phyloP scores from a whole-genome alignment of 2,113 vertebrate species.

The Tor tambroides region DNA sequence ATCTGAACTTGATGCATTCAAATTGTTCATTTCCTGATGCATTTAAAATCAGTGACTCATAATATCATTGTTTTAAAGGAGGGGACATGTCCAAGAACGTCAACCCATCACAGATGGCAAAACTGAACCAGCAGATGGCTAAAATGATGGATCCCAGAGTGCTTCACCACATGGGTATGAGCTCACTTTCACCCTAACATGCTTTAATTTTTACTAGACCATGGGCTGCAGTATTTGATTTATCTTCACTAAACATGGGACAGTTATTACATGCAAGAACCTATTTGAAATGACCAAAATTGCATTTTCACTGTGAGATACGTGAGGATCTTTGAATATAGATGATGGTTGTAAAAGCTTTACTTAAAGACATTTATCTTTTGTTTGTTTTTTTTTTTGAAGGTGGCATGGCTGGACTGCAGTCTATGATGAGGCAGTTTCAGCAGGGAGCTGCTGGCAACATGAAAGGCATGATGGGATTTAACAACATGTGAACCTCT shows the following conservation, averaged over 20 bases:
- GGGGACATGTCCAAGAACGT: slow-evolving; percentile 99
- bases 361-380: not conserved
- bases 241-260: not conserved
- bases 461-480: slow-evolving; percentile 99
- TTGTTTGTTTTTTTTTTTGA: slow-evolving; percentile 15
- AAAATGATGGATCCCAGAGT: slow-evolving; percentile 99
- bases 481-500: slow-evolving; percentile 96
- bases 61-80: slow-evolving; percentile 72
- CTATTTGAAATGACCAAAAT: not conserved
- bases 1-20: not conserved
- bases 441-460: slow-evolving; percentile 98
- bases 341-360: not conserved
- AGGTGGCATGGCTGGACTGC: slow-evolving; percentile 98
- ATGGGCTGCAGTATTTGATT: not conserved
- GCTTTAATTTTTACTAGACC: not conserved
- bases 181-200: not conserved
- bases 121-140: slow-evolving; percentile 99
- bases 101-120: slow-evolving; percentile 97
- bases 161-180: slow-evolving; percentile 97
- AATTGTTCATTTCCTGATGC: not conserved
- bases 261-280: not conserved
- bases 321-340: not conserved
- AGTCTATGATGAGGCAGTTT: slow-evolving; percentile 99
- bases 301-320: not conserved
- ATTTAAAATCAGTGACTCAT: slow-evolving; percentile 14